Percentiles rank a stretch among this genome's conserved stretches.
These are phyloP conservation scores for Morus bassanus DNA, from an alignment of 2,797 vertebrate genomes.

Conservation along the genomic window DNA sequence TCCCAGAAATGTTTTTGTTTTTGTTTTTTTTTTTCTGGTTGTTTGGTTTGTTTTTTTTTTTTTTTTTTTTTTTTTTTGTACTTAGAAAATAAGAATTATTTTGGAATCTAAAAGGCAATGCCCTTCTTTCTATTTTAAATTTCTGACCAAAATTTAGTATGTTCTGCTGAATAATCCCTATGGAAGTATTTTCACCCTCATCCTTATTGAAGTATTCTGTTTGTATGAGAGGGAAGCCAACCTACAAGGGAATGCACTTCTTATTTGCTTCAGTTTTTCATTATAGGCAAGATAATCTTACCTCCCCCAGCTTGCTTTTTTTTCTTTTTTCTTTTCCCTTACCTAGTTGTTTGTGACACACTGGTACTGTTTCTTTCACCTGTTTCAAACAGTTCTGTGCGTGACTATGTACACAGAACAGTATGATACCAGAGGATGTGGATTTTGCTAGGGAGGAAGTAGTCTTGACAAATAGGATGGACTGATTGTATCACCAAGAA, in stretches of 20 bases:
- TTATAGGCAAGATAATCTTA: not conserved
- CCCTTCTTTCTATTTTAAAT: not conserved
- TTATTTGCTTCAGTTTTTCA: not conserved
- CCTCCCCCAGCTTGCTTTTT: not conserved
- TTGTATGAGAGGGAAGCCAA: not conserved
- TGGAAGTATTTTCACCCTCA: not conserved
- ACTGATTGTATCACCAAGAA: not conserved
- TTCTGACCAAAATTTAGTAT: not conserved
- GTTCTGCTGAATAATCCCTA: not conserved
- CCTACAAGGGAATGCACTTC: not conserved
- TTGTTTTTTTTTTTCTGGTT: not conserved
- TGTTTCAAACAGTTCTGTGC: not conserved
- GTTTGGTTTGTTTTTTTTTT: no score
- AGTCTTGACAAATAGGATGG: not conserved
- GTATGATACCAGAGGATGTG: not conserved
- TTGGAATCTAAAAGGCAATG: not conserved
- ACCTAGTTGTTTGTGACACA: not conserved
- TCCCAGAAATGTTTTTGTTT: not conserved
- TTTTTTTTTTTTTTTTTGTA: not conserved
- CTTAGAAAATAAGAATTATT: not conserved
- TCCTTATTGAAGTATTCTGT: not conserved
- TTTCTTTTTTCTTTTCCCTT: not conserved
- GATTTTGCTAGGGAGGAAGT: not conserved
- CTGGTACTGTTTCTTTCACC: not conserved
- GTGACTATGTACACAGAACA: not conserved